These are phyloP conservation scores for Penaeus vannamei DNA, from an alignment of 1,140 invertebrate genomes.

Conservation along the genomic window DNA sequence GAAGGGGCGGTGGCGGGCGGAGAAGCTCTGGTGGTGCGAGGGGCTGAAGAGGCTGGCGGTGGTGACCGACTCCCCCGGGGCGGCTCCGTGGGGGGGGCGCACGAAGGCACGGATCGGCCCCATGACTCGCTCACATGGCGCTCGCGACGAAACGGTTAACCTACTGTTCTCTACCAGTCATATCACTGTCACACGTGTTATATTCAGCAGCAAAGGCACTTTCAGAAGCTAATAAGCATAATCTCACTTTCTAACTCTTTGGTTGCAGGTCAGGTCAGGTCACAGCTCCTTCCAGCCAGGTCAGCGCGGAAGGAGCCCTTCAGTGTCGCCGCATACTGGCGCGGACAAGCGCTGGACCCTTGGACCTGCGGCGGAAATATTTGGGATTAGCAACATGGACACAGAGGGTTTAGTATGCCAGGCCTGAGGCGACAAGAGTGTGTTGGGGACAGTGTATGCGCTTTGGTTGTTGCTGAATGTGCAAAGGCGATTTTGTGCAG, in stretches of 20 bases:
- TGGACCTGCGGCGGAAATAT: slow-evolving; percentile 22
- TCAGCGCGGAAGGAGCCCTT: slow-evolving; percentile 53
- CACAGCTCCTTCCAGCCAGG: slow-evolving; percentile 57
- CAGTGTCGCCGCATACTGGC: slow-evolving; percentile 50
- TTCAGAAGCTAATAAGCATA: neutral
- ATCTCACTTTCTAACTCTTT: slow-evolving; percentile 18
- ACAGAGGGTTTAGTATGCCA: neutral
- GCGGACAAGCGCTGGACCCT: slow-evolving; percentile 8
- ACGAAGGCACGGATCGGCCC: slow-evolving; percentile 58
- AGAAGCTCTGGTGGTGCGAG: slow-evolving; percentile 30
- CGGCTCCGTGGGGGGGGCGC: slow-evolving; percentile 43
- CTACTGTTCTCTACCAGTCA: neutral
- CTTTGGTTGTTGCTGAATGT: too few species aligned
- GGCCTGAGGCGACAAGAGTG: neutral
- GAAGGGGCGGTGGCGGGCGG: slow-evolving; percentile 4
- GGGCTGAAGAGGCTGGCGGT: slow-evolving; percentile 51
- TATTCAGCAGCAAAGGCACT: neutral
- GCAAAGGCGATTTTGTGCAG: too few species aligned
- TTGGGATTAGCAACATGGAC: neutral
- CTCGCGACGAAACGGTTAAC: neutral
- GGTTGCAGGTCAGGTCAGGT: slow-evolving; percentile 4
- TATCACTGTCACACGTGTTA: neutral
- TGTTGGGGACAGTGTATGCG: neutral
- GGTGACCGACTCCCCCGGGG: slow-evolving; percentile 47
- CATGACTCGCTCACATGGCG: slow-evolving; percentile 40